Base-by-base conservation (phyloP, 2,888 invertebrate genomes). In the Linnaemya vulpina region DNA sequence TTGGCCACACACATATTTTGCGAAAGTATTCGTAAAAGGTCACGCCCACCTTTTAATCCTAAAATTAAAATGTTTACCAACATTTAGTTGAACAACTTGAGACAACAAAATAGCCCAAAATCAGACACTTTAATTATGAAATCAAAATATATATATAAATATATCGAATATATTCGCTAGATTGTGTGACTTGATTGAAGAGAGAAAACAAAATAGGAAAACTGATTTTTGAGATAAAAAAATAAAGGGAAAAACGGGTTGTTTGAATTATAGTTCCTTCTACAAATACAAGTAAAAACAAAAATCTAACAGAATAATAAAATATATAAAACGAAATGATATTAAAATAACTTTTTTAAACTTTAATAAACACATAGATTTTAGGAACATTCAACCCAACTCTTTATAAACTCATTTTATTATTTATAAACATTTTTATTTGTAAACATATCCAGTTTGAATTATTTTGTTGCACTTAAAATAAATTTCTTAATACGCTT, bases 191-290 rank as follows among this genome's bases (percentile, higher is more conserved):
- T 74, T 65, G 46, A 35, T 55, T 46, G 4, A 58, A 25, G 20
- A 17, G 10, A 51, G 17, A 35, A 49, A 38, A 58, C 10, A 43
- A 20, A 15, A 30, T 35, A 65, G 38, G 38, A 43, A 43, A 60
- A 53, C 20, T 60, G 53, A 63, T 55, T 71, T 78, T 78, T 71
- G 60, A 62, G 65, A 67, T 76, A 60, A 20, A 75, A 76, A 58
- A 70, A 46, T 38, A 38, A 46, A 65, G 82, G 78, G 60, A 74
- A 82, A 30, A 85, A 82, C 82, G 85, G 85, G 81, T 85, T 85
- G 85, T 82, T 85, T 85, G 74, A 85, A 85, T 82, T 75, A 85
- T 74, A 85, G 82, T 85, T 85, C 82, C 85, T 82, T 81, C 70
- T 82, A 82, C 82, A 65, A 70, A 58, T 82, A 70, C 35, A 70